These are phyloP conservation scores for Hestina assimilis DNA, from an alignment of 1,140 invertebrate species.

Conservation along the genomic window DNA sequence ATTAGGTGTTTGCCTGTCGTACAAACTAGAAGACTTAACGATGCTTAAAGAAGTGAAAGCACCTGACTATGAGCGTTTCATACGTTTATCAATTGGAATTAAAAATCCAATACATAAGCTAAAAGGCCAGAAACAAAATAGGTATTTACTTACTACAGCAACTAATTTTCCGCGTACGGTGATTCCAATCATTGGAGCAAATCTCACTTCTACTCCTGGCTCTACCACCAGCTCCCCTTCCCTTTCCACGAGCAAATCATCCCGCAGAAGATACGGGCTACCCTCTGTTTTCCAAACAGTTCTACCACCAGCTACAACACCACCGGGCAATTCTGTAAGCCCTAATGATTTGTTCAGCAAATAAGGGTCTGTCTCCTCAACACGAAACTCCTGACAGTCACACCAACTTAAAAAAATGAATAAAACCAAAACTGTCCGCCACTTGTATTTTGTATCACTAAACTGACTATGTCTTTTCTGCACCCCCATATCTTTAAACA, in stretches of 20 bases:
- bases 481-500: conserved; percentile 64
- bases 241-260: conserved; percentile 89
- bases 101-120: not conserved
- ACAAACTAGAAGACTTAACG: too few relatives aligned
- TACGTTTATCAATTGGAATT: too few relatives aligned
- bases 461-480: conserved; percentile 75
- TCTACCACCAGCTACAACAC: conserved; percentile 78
- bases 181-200: conserved; percentile 93
- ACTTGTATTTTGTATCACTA: conserved; percentile 76
- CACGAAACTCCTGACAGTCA: conserved; percentile 52
- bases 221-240: conserved; percentile 88
- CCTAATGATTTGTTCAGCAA: conserved; percentile 61
- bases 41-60: too few relatives aligned
- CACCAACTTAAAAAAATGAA: conserved; percentile 47
- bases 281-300: conserved; percentile 78
- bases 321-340: conserved; percentile 82
- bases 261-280: conserved; percentile 88
- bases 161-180: conserved; percentile 91
- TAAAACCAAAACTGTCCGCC: conserved; percentile 67
- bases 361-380: conserved; percentile 54
- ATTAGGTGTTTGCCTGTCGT: too few relatives aligned
- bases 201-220: conserved; percentile 90
- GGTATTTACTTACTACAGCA: conserved; percentile 87
- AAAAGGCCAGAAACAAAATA: not conserved
- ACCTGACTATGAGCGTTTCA: too few relatives aligned